These are phyloP conservation scores for Sciaenops ocellatus DNA, from an alignment of 2,797 vertebrate species.

Conservation along the genomic window DNA sequence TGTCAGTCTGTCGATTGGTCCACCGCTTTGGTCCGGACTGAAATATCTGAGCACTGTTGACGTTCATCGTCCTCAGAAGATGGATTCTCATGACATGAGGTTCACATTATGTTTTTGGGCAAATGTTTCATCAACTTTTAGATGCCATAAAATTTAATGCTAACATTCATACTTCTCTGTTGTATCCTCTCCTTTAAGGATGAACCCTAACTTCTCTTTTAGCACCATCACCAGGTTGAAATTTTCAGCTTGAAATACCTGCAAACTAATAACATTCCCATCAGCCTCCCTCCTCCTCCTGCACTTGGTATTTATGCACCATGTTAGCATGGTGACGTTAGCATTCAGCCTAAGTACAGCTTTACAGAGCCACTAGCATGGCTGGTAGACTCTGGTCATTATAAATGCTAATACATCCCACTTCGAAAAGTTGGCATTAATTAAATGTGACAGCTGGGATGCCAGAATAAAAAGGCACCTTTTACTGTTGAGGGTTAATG, in stretches of 20 bases:
- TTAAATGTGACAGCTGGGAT: background rate
- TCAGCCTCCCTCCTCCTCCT: background rate
- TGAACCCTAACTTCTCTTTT: too few species aligned
- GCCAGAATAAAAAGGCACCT: background rate
- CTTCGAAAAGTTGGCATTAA: background rate
- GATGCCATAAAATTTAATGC: background rate
- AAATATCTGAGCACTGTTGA: conserved; percentile 10
- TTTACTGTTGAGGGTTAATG: conserved; percentile 3
- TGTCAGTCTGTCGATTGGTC: background rate
- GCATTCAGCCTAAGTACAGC: background rate
- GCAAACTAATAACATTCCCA: background rate
- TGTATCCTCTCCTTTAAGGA: too few species aligned
- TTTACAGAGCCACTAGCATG: background rate
- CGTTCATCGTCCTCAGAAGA: too few species aligned
- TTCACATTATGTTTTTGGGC: background rate
- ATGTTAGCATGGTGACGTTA: background rate
- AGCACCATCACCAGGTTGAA: background rate
- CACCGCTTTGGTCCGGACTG: background rate
- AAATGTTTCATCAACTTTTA: background rate
- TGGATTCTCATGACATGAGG: too few species aligned
- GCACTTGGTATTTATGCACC: background rate
- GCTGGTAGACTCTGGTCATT: background rate
- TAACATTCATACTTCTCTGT: background rate
- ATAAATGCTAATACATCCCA: conserved; percentile 1
- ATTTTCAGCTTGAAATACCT: background rate